Conservation (phyloP, 2,113 vertebrate genomes). For the Hypanus sabinus region DNA sequence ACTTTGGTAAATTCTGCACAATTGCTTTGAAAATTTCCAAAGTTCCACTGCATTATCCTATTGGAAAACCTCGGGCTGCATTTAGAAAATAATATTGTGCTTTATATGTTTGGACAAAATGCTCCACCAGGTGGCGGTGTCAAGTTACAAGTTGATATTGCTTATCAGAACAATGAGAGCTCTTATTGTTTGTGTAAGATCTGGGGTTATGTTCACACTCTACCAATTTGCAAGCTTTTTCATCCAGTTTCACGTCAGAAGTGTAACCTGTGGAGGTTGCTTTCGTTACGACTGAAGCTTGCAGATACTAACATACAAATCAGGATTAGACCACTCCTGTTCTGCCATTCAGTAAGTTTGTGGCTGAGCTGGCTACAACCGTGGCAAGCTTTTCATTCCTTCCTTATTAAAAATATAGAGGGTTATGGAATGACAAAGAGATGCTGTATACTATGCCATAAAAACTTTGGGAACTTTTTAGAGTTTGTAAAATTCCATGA, state of each 20-base stretch:
- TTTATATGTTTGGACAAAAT: not conserved
- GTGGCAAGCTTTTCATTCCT: too few relatives aligned
- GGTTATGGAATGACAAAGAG: too few relatives aligned
- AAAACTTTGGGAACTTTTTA: not conserved
- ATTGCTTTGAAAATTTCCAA: not conserved
- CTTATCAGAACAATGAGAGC: not conserved
- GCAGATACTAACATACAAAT: too few relatives aligned
- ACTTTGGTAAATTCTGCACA: too few relatives aligned
- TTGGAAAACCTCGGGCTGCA: too few relatives aligned
- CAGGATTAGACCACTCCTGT: too few relatives aligned
- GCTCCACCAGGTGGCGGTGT: not conserved
- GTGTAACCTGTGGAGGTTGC: not conserved
- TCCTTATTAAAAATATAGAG: too few relatives aligned
- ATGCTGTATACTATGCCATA: not conserved
- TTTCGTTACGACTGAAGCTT: not conserved
- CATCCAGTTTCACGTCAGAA: not conserved
- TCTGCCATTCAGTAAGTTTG: too few relatives aligned
- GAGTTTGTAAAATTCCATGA: not conserved
- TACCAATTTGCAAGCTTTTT: not conserved
- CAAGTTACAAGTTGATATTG: not conserved
- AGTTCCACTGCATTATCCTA: not conserved
- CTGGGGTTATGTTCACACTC: not conserved
- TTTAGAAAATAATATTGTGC: not conserved
- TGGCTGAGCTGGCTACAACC: too few relatives aligned
- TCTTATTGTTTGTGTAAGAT: not conserved